Evolutionary conservation across 2,113 vertebrate genomes (phyloP), one percentile per base, ranked within the genome.

Genomic region (Equus przewalskii): DNA sequence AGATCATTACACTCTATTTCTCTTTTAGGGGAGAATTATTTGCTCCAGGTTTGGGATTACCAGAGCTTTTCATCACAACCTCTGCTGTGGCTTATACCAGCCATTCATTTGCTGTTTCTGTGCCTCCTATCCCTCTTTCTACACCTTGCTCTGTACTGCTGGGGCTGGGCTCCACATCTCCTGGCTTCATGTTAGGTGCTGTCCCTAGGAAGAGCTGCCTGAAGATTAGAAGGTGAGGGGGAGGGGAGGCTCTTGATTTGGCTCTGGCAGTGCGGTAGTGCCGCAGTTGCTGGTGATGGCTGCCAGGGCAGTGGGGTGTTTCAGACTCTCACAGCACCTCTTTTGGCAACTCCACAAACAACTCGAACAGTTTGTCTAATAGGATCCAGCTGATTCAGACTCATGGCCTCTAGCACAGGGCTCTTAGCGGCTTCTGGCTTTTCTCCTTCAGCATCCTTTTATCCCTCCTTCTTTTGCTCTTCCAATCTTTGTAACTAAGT

Each of bases 1-100:
- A 30, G 69, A 70, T n/a, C 24, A 13, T 60, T 65, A 56, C 2
- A 58, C 22, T 10, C 18, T 49, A 6, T 33, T 94, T 80, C 30
- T 82, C 28, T 91, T 73, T 58, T 60, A 44, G 64, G 64, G 76
- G 67, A 94, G 70, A 97, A n/a, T n/a, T 22, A n/a, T 65, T 82
- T 73, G 69, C 21, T 81, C 54, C 21, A 44, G 41, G 21, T 75
- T 81, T 54, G 60, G 36, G 18, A 78, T 60, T 73, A 19, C 16
- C 36, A 73, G 70, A 69, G 51, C 18, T 81, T 94, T 83, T 62
- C 51, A 82, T 30, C 11, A 46, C 81, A 81, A 78, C 21, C 82
- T 88, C 36, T 51, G 60, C 13, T 60, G 36, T 65, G 84, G 78
- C 15, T 49, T 15, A 5, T 54, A 30, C 33, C 18, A 72, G 28